Percentiles rank a stretch among this genome's conserved stretches.
Conservation (phyloP, 2,113 vertebrate species). For the Pteronura brasiliensis region DNA sequence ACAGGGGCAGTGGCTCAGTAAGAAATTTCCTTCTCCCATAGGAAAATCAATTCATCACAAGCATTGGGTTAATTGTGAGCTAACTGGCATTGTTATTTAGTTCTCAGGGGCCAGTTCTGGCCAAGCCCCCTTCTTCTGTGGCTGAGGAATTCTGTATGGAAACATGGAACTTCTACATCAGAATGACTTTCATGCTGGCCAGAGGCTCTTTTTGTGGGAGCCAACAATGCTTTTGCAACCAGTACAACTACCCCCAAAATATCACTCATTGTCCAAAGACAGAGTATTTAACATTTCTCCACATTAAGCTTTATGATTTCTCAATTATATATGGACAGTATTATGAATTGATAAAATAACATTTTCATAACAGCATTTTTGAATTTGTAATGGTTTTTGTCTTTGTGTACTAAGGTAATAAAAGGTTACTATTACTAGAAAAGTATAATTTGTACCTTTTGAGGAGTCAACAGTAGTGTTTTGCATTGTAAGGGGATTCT, state of each 20-base stretch:
- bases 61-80: not conserved
- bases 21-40: not conserved
- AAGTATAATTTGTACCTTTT: not conserved
- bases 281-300: not conserved
- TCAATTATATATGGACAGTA: not conserved
- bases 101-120: not conserved
- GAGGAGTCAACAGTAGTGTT: not conserved
- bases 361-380: not conserved
- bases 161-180: not conserved
- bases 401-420: not conserved
- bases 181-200: not conserved
- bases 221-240: not conserved
- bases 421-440: not conserved
- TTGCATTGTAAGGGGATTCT: not conserved
- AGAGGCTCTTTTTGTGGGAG: not conserved
- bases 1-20: not conserved
- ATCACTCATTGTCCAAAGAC: not conserved
- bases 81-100: not conserved
- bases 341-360: conserved; percentile 12
- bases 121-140: not conserved
- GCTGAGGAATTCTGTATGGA: not conserved
- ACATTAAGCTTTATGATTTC: not conserved
- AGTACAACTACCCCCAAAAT: not conserved
- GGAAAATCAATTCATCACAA: not conserved
- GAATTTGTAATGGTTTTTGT: not conserved